Percentiles rank a stretch among this genome's conserved stretches.
These are phyloP conservation scores for Epinotia ramella DNA, from an alignment of 2,888 invertebrate genomes.

Conservation along the genomic window DNA sequence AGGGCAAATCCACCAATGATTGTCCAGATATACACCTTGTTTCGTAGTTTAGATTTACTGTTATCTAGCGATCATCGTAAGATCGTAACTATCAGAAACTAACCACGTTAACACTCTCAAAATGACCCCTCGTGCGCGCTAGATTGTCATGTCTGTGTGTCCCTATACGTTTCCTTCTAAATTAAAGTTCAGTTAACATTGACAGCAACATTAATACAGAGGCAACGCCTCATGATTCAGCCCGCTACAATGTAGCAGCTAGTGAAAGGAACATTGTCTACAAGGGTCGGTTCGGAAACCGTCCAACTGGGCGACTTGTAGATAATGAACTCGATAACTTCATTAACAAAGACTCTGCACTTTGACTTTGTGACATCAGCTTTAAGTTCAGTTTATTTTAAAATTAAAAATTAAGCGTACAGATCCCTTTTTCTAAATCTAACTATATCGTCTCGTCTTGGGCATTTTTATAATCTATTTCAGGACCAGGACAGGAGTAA, in stretches of 20 bases:
- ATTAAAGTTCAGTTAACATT: conserved; percentile 15
- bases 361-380: conserved; percentile 8
- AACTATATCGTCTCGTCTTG: too few relatives aligned
- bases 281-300: conserved; percentile 41
- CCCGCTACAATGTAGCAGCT: conserved; percentile 46
- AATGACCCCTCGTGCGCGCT: not conserved
- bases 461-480: too few relatives aligned
- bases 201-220: conserved; percentile 27
- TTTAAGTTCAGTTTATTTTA: not conserved
- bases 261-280: conserved; percentile 43
- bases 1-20: too few relatives aligned
- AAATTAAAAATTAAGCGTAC: not conserved
- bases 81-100: too few relatives aligned
- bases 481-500: too few relatives aligned
- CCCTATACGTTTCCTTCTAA: not conserved
- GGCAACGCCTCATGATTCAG: conserved; percentile 47
- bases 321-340: conserved; percentile 37
- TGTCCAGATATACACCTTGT: too few relatives aligned
- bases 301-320: conserved; percentile 22
- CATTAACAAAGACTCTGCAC: conserved; percentile 28
- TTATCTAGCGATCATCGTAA: too few relatives aligned
- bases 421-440: too few relatives aligned
- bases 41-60: too few relatives aligned
- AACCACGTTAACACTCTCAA: too few relatives aligned
- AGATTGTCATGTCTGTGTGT: not conserved